Conservation (phyloP, 2,113 vertebrate species). For the Naja naja region DNA sequence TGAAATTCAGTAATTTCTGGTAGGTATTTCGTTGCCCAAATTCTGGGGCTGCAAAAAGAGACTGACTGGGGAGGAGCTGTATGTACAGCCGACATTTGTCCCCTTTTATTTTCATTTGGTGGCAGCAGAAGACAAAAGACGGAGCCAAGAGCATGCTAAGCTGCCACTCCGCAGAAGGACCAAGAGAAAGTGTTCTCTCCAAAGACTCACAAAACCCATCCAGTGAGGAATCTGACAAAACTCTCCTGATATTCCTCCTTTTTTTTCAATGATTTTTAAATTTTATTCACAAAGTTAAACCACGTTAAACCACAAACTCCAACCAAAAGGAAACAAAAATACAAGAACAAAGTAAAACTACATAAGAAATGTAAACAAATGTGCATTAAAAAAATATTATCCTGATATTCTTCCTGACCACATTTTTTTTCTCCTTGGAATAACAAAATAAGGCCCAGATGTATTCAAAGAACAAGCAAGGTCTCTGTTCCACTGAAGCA, state of each 20-base stretch:
- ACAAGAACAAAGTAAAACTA: background rate
- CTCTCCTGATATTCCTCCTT: background rate
- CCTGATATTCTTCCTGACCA: background rate
- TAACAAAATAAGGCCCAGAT: background rate
- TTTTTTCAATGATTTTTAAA: background rate
- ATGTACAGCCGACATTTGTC: background rate
- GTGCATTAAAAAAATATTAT: background rate
- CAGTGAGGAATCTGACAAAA: background rate
- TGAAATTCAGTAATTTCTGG: background rate
- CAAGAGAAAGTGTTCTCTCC: background rate
- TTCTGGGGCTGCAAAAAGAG: background rate
- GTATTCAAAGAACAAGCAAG: background rate
- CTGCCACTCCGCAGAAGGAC: background rate
- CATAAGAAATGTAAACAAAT: no score
- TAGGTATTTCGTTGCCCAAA: background rate
- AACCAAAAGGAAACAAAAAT: background rate
- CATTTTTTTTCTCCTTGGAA: background rate
- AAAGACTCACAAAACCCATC: background rate
- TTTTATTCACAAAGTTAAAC: background rate
- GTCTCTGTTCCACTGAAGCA: background rate
- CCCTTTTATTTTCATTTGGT: background rate
- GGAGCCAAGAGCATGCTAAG: background rate
- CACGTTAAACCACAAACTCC: background rate
- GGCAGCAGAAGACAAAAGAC: background rate
- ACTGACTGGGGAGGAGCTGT: background rate